Percentiles rank a stretch among this genome's conserved stretches.
Conservation (phyloP, 1,140 invertebrate species). For the Branchinecta lynchi region DNA sequence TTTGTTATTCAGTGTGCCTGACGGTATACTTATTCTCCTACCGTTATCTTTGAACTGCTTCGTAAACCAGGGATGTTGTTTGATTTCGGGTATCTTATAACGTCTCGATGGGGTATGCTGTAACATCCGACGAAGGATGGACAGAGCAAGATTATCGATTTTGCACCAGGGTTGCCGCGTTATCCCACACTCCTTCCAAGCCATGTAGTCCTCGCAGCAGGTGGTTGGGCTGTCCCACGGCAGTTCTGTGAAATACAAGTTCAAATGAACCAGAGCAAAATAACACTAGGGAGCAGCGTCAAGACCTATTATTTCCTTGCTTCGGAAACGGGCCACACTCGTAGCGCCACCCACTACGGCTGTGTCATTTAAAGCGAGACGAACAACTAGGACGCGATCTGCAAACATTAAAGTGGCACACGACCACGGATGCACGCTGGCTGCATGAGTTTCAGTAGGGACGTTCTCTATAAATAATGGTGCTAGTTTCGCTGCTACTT, state of each 20-base stretch:
- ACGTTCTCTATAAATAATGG: too few species aligned
- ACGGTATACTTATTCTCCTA: slow-evolving; percentile 17
- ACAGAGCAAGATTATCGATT: slow-evolving; percentile 54
- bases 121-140: slow-evolving; percentile 56
- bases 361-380: too few species aligned
- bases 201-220: slow-evolving; percentile 50
- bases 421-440: too few species aligned
- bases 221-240: slow-evolving; percentile 74
- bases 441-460: too few species aligned
- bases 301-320: too few species aligned
- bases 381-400: too few species aligned
- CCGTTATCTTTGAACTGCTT: slow-evolving; percentile 36
- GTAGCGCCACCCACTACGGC: too few species aligned
- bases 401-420: too few species aligned
- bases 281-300: too few species aligned
- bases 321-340: too few species aligned
- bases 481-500: too few species aligned
- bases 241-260: slow-evolving; percentile 47
- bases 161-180: slow-evolving; percentile 63
- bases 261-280: background rate
- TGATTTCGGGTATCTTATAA: slow-evolving; percentile 48
- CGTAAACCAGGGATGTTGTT: slow-evolving; percentile 58
- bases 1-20: too few species aligned
- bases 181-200: slow-evolving; percentile 50
- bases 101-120: slow-evolving; percentile 44